Evolutionary conservation across 2,888 invertebrate genomes (phyloP), one percentile per base, ranked within the genome.

Genomic region (Dynastes maya): DNA sequence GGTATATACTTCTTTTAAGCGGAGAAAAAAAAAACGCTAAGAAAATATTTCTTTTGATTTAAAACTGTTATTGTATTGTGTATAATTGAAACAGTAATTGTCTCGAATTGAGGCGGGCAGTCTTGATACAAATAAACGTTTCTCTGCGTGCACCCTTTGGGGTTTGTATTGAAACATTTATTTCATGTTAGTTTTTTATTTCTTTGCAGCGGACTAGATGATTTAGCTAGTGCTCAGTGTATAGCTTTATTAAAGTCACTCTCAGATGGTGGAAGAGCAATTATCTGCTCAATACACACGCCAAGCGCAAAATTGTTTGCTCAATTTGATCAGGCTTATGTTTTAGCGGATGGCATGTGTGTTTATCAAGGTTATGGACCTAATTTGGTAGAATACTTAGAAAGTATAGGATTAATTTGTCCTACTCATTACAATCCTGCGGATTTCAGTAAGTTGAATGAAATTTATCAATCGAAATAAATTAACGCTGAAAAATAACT

Each of bases 201-300:
- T 45, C 8, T 45, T 11, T 45, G 5, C 87, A 96, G 98, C 40
- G 98, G 98, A 5, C 89, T 98, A 79, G 98, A 98, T 86, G 97
- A 98, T 87, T 91, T 96, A 64, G 95, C 98, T 0, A 96, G 97
- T 80, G 93, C 94, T 11, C 97, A 98, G 82, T 98, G 98, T 86
- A 92, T 98, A 22, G 91, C 94, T 0, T 90, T 98, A 22, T 90
- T 98, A n/a, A 95, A 95, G 86, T 91, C 93, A 37, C 91, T 98
- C 70, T 97, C 98, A 0, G 91, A 94, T 79, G 94, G 94, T 0
- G 98, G 98, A 0, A 91, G 98, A 45, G 98, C 98, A 0, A 95
- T 98, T 5, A 92, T 98, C 78, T 98, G 98, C 86, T 98, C 98
- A 0, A 93, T 98, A 72, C 98, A 98, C 89, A 98, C 98, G n/a